Evolutionary conservation across 1,140 invertebrate species (phyloP).

Genomic region (Trichomalopsis sarcophagae): DNA sequence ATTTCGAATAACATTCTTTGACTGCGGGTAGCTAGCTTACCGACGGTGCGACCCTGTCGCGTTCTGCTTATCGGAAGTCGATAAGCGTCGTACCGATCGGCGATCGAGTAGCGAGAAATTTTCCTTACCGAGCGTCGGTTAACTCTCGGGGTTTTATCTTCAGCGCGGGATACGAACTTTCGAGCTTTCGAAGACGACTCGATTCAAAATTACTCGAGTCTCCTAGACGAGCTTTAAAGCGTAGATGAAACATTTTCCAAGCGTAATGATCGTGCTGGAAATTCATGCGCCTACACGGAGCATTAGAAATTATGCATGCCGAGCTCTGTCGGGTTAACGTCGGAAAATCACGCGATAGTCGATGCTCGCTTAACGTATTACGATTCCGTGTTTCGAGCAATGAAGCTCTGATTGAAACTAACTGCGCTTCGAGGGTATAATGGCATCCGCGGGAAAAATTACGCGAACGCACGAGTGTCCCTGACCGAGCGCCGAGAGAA

Average conservation of each 20-base stretch:
- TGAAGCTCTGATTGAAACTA: neutral
- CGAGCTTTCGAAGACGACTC: too few species aligned
- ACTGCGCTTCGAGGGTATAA: slow-evolving; percentile 6
- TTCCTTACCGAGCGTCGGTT: neutral
- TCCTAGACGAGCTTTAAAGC: too few species aligned
- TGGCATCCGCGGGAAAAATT: neutral
- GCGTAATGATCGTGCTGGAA: too few species aligned
- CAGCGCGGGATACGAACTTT: too few species aligned
- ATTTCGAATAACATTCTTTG: neutral
- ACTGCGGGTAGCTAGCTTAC: neutral
- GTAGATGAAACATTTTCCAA: too few species aligned
- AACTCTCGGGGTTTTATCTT: too few species aligned
- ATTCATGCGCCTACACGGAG: too few species aligned
- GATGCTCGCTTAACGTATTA: neutral
- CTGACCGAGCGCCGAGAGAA: neutral
- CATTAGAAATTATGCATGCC: too few species aligned
- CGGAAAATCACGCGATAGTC: slow-evolving; percentile 1
- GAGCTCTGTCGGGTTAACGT: neutral
- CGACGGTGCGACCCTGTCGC: neutral
- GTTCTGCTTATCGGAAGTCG: neutral
- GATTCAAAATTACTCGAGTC: too few species aligned
- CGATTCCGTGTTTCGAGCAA: neutral
- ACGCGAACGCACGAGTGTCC: neutral
- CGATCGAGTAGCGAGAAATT: neutral
- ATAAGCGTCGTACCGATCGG: too few species aligned